Evolutionary conservation across 92 coral and sea anemone species (phyloP).

Genomic region (Pocillopora meandrina): DNA sequence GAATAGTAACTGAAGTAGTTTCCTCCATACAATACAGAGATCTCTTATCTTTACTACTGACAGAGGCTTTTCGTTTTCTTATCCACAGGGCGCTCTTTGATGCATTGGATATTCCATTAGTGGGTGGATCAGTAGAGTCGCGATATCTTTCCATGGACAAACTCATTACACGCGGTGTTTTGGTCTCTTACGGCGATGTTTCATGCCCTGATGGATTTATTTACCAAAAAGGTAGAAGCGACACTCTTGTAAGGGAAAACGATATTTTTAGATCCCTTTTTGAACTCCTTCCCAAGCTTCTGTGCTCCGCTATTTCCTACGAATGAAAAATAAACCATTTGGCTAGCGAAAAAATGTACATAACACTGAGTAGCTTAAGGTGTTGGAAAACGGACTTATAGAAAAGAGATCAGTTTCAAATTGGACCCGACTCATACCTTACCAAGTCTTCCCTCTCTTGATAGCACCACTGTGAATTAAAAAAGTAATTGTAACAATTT

Average conservation of each 20-base stretch:
- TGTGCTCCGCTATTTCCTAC: too few relatives aligned
- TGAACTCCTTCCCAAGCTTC: not conserved
- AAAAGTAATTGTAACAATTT: too few relatives aligned
- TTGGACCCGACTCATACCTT: too few relatives aligned
- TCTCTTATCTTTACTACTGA: not conserved
- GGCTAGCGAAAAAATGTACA: too few relatives aligned
- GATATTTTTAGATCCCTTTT: not conserved
- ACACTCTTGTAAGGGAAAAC: not conserved
- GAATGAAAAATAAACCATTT: too few relatives aligned
- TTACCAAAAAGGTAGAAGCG: conserved; percentile 6
- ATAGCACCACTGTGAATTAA: too few relatives aligned
- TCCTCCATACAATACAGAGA: not conserved
- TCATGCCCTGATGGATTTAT: conserved; percentile 13
- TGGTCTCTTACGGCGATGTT: not conserved
- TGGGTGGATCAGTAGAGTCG: conserved; percentile 16
- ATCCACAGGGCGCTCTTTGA: not conserved
- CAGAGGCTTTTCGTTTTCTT: not conserved
- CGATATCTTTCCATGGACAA: conserved; percentile 23
- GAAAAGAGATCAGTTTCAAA: too few relatives aligned
- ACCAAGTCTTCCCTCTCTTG: too few relatives aligned
- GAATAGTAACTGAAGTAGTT: not conserved
- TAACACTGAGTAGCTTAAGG: too few relatives aligned
- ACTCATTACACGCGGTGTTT: conserved; percentile 8
- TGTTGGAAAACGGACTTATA: too few relatives aligned
- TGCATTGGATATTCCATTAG: conserved; percentile 20